Evolutionary conservation across 2,888 invertebrate species (phyloP), one percentile per base, ranked within the genome.

Genomic region (Holacanthella duospinosa): DNA sequence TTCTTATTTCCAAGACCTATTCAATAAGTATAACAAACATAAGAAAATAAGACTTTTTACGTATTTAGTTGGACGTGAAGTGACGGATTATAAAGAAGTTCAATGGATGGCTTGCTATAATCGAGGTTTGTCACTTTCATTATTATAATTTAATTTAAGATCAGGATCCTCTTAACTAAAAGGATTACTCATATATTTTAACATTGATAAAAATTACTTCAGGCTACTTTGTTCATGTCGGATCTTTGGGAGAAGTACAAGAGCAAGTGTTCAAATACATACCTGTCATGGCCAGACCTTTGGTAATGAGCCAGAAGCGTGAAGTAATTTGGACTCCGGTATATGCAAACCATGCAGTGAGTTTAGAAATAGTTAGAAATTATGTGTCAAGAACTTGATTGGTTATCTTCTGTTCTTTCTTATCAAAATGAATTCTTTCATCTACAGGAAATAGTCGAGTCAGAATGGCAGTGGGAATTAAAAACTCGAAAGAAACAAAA

Each of bases 91-190:
- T 59, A 82, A 89, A 70, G 92, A 95, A 76, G 90, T 95, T 68
- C 89, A 91, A 76, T 93, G 93, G 91, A 97, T 99, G 93, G 97
- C 99, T 59, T 99, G 97, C 78, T 88, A 88, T 27, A 99, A 99
- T 79, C 86, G 91, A 84, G 99, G 97, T 88, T 78, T 73, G n/a
- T n/a, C n/a, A n/a, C n/a, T n/a, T n/a, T n/a, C n/a, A n/a, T n/a
- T n/a, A n/a, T 66, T 60, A 57, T 48, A 44, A 25, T 36, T 36
- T 36, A 12, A 12, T 36, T 36, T 12, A 36, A 36, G 36, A 36
- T 12, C 6, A 36, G 6, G 9, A 12, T 16, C 16, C 36, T 12
- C 6, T 36, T 16, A 12, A 36, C 6, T 48, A 4, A 48, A n/a
- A 48, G 6, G n/a, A n/a, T 48, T 9, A 4, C 48, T 48, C 21